These are phyloP conservation scores for Xiphophorus maculatus DNA, from an alignment of 2,113 vertebrate species.

Conservation along the genomic window DNA sequence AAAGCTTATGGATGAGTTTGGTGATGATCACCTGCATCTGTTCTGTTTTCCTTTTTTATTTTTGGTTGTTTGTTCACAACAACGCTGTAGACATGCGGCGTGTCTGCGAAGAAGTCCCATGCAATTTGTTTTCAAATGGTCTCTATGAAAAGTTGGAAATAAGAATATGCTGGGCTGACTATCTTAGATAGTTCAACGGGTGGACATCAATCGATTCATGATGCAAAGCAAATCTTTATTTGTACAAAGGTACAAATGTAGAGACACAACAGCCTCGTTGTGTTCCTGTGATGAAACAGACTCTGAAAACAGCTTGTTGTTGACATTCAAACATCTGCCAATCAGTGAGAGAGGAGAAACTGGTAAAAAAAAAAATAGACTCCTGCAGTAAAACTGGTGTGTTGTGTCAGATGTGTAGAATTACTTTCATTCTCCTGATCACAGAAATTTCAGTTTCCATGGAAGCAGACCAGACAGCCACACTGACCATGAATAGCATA, in stretches of 20 bases:
- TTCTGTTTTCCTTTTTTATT: too few species aligned
- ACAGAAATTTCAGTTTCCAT: constrained; percentile 39
- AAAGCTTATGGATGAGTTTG: too few species aligned
- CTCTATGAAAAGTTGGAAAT: too few species aligned
- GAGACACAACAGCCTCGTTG: not conserved
- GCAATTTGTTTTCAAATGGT: too few species aligned
- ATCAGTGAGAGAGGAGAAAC: not conserved
- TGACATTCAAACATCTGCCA: not conserved
- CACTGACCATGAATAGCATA: constrained; percentile 37
- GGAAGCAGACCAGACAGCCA: constrained; percentile 39
- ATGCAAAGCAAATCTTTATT: not conserved
- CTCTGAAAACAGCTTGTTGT: not conserved
- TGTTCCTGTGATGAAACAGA: not conserved
- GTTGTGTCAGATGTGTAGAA: constrained; percentile 9
- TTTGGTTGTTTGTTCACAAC: too few species aligned
- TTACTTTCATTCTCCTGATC: constrained; percentile 22
- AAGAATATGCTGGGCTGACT: too few species aligned
- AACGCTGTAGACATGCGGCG: too few species aligned
- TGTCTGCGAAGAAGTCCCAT: too few species aligned
- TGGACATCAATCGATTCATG: too few species aligned
- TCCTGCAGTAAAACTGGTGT: not conserved
- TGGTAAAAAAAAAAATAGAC: not conserved
- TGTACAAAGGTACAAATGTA: not conserved
- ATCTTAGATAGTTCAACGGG: too few species aligned
- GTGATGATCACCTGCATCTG: too few species aligned